phyloP scores from a whole-genome alignment of 2,113 vertebrate genomes.

The Ceratotherium simum region DNA sequence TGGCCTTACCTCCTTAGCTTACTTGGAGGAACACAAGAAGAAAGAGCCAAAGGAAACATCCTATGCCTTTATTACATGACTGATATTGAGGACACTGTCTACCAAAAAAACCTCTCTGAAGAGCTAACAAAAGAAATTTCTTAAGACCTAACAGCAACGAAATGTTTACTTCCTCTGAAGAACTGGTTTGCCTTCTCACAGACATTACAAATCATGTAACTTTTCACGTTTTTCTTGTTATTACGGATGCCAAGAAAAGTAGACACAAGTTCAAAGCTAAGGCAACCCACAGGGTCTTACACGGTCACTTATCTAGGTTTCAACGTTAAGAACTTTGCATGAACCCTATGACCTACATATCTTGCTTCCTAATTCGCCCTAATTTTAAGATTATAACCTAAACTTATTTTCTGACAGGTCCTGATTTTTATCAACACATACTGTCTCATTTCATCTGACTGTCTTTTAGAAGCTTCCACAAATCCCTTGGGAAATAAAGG shows the following conservation, averaged over 20 bases:
- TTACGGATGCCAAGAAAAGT: background rate
- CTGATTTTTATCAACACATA: background rate
- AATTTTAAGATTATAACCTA: background rate
- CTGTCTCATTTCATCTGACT: background rate
- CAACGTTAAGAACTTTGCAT: background rate
- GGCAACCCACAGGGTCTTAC: background rate
- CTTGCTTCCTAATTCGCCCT: background rate
- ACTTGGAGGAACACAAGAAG: background rate
- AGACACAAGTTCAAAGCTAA: background rate
- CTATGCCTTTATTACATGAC: background rate
- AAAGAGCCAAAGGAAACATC: background rate
- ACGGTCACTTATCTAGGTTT: background rate
- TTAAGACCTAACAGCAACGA: background rate
- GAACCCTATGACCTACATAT: background rate
- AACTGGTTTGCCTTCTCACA: background rate
- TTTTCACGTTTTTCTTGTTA: background rate
- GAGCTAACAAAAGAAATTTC: background rate
- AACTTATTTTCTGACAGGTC: background rate
- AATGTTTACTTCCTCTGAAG: background rate
- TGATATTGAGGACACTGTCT: background rate
- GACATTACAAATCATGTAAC: background rate
- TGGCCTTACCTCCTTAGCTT: background rate
- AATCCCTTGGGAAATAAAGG: background rate
- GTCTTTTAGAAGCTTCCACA: background rate
- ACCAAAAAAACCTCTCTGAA: background rate